phyloP scores from a whole-genome alignment of 2,888 invertebrate species.

The Andrena dorsata region DNA sequence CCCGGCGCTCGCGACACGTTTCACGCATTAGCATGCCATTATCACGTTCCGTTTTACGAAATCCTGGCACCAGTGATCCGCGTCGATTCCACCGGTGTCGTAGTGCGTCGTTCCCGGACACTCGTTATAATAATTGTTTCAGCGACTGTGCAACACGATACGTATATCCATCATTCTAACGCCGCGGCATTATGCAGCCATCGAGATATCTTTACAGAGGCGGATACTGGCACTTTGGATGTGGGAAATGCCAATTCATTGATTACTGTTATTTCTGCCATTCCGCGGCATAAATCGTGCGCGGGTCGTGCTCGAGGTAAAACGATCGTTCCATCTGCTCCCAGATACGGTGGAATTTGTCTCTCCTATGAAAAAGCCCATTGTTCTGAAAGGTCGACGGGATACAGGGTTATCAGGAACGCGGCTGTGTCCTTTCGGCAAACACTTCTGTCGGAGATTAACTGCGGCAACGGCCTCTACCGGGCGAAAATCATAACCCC shows the following conservation, averaged over 20 bases:
- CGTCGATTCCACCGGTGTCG: slow-evolving; percentile 15
- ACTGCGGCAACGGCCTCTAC: background rate
- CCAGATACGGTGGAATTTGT: slow-evolving; percentile 43
- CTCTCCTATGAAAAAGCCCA: slow-evolving; percentile 39
- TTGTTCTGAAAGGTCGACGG: slow-evolving; percentile 40
- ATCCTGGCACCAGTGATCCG: slow-evolving; percentile 30
- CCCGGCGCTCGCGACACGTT: slow-evolving; percentile 16
- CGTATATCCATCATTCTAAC: slow-evolving; percentile 69
- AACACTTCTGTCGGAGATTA: background rate
- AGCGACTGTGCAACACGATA: slow-evolving; percentile 45
- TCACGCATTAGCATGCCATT: slow-evolving; percentile 38
- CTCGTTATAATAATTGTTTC: slow-evolving; percentile 68
- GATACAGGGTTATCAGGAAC: slow-evolving; percentile 29
- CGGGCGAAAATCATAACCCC: background rate
- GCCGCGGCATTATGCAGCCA: slow-evolving; percentile 55
- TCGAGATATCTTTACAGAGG: slow-evolving; percentile 56
- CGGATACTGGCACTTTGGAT: slow-evolving; percentile 57
- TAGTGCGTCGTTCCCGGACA: slow-evolving; percentile 29
- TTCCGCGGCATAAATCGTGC: slow-evolving; percentile 60
- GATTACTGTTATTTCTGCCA: slow-evolving; percentile 67
- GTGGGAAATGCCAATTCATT: slow-evolving; percentile 74
- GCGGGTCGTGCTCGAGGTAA: slow-evolving; percentile 46
- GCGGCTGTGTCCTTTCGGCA: background rate
- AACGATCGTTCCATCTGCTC: slow-evolving; percentile 44
- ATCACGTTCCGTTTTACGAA: slow-evolving; percentile 45